Percentiles rank a stretch among this genome's conserved stretches.
Evolutionary conservation across 2,113 vertebrate species (phyloP).

Genomic region (Regulus satrapa): DNA sequence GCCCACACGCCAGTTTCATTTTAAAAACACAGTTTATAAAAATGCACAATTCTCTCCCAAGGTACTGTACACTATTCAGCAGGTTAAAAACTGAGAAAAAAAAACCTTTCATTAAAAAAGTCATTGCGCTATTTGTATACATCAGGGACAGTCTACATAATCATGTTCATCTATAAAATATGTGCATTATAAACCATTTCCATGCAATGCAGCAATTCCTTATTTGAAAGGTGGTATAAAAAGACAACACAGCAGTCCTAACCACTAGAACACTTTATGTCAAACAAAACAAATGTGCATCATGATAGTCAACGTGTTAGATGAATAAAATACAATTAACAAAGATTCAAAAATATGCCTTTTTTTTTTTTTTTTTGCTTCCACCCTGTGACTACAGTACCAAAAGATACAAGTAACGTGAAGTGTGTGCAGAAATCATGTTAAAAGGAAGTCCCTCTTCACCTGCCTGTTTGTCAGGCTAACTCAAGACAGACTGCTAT

Average conservation of each 20-base stretch:
- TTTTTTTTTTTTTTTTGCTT: conserved; percentile 16
- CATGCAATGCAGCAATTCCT: conserved; percentile 63
- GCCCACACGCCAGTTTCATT: conserved; percentile 4
- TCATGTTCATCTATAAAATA: conserved; percentile 66
- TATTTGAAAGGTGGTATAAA: conserved; percentile 66
- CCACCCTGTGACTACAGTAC: conserved; percentile 11
- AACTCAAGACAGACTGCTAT: background rate
- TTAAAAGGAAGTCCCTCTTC: background rate
- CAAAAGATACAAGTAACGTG: background rate
- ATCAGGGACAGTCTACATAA: conserved; percentile 46
- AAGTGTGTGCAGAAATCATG: background rate
- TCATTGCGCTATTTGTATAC: conserved; percentile 70
- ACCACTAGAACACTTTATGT: conserved; percentile 21
- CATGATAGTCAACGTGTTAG: background rate
- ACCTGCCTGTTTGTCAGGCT: background rate
- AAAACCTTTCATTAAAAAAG: conserved; percentile 67
- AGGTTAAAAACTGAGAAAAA: conserved; percentile 63
- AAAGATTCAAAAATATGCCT: background rate
- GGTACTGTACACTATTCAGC: conserved; percentile 74
- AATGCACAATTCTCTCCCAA: conserved; percentile 56
- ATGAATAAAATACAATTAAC: conserved; percentile 3
- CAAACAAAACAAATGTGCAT: conserved; percentile 21
- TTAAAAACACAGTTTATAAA: conserved; percentile 61
- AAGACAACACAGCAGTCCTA: conserved; percentile 43
- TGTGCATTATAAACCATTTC: conserved; percentile 66